Evolutionary conservation across 2,888 invertebrate species (phyloP), one percentile per base, ranked within the genome.

Genomic region (Dioctria rufipes): DNA sequence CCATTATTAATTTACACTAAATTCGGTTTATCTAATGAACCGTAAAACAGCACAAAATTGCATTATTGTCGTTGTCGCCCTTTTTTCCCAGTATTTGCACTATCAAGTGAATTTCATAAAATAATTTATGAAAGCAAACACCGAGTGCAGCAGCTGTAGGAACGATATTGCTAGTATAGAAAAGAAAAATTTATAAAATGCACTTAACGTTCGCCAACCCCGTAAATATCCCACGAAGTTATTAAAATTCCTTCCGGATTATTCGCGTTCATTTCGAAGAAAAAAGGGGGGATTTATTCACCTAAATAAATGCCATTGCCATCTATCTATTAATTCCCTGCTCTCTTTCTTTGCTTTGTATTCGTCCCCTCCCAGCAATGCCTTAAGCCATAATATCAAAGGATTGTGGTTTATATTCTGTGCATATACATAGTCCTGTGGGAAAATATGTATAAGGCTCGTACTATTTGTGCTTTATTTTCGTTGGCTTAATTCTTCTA

Each of bases 181-280:
- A 25, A 25, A 11, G 69, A 69, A 69, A 51, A 69, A 69, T 69
- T 37, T 69, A 43, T 67, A 43, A 69, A 69, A 69, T 69, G 69
- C 49, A 51, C 69, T 69, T 69, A 69, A 54, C 25, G 25, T 25
- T 25, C 25, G 65, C 42, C 65, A 65, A 42, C 49, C 37, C 69
- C 69, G 69, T 69, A 69, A 69, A 69, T 51, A 69, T 43, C 69
- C 11, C 11, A 11, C 13, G 51, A 79, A 81, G 81, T 81, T 81
- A 81, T 81, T 81, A 81, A 81, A 81, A 81, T 81, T 81, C 81
- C 54, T 11, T 67, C 66, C 75, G 75, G 81, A 81, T 81, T 81
- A 81, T 73, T 81, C 81, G 75, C 73, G 80, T 75, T 75, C 67
- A 75, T 79, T 81, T 73, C 75, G 42, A 9, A 73, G 58, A 40